These are phyloP conservation scores for Eupeodes luniger DNA, from an alignment of 2,888 invertebrate genomes.

Conservation along the genomic window DNA sequence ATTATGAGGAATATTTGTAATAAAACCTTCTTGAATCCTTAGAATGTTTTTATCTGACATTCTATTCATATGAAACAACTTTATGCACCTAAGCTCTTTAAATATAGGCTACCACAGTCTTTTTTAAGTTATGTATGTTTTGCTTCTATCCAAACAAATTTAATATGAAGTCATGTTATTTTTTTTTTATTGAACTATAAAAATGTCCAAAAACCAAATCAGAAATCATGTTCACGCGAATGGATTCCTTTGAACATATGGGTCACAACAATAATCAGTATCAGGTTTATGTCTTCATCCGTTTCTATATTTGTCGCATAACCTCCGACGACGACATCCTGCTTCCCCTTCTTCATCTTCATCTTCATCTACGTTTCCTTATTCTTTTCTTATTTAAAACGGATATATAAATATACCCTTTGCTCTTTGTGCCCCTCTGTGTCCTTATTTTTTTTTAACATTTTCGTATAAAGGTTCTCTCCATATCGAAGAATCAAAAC, in stretches of 20 bases:
- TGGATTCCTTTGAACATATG: conserved; percentile 22
- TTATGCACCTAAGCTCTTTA: too few species aligned
- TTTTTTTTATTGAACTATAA: conserved; percentile 4
- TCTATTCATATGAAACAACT: too few species aligned
- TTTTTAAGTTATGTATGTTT: not conserved
- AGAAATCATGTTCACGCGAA: conserved; percentile 18
- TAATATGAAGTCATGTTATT: not conserved
- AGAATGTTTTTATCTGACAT: too few species aligned
- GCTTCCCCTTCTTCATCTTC: too few species aligned
- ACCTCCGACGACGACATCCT: not conserved
- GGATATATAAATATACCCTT: not conserved
- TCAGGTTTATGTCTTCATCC: conserved; percentile 22
- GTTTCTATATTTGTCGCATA: conserved; percentile 36
- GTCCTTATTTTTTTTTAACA: not conserved
- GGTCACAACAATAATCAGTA: conserved; percentile 34
- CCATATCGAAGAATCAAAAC: conserved; percentile 25
- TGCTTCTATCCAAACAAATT: not conserved
- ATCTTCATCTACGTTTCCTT: not conserved
- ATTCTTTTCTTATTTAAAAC: conserved; percentile 14
- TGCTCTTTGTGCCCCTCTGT: not conserved
- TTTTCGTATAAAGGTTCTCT: not conserved
- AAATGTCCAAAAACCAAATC: conserved; percentile 25
- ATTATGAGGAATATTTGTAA: too few species aligned
- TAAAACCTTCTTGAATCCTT: too few species aligned
- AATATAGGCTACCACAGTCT: not conserved